A percentile compares a stretch with the other conserved stretches of the same genome.
Conservation (phyloP, 2,113 vertebrate genomes). For the Pagrus major region DNA sequence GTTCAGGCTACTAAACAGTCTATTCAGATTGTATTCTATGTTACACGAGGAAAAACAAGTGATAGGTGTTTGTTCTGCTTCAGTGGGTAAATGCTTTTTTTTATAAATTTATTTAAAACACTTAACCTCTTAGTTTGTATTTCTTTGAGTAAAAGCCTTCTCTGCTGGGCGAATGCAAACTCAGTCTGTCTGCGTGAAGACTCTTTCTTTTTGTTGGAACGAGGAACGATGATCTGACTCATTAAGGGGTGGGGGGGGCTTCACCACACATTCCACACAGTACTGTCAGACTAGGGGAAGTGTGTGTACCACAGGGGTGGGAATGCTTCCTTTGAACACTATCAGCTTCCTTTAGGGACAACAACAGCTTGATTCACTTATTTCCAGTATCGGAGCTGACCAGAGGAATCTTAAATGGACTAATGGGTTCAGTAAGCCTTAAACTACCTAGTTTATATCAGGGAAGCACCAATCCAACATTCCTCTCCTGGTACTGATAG, state of each 20-base stretch:
- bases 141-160: constrained; percentile 61
- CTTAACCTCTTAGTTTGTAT: constrained; percentile 59
- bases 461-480: neutral
- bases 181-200: neutral
- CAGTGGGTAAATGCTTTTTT: constrained; percentile 80
- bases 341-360: neutral
- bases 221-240: neutral
- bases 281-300: constrained; percentile 18
- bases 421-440: neutral
- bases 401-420: too few relatives aligned
- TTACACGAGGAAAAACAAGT: constrained; percentile 81
- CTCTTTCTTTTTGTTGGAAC: neutral
- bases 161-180: constrained; percentile 34
- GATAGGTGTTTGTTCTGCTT: constrained; percentile 85
- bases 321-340: neutral
- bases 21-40: constrained; percentile 81
- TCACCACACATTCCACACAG: neutral
- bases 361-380: neutral
- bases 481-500: neutral
- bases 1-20: constrained; percentile 74
- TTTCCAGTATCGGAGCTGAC: neutral
- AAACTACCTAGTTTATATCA: neutral
- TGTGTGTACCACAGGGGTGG: neutral
- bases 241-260: neutral
- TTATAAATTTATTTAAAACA: constrained; percentile 85